A percentile compares a stretch with the other conserved stretches of the same genome.
These are phyloP conservation scores for Microtus montanus DNA, from an alignment of 2,113 vertebrate genomes.

Conservation along the genomic window DNA sequence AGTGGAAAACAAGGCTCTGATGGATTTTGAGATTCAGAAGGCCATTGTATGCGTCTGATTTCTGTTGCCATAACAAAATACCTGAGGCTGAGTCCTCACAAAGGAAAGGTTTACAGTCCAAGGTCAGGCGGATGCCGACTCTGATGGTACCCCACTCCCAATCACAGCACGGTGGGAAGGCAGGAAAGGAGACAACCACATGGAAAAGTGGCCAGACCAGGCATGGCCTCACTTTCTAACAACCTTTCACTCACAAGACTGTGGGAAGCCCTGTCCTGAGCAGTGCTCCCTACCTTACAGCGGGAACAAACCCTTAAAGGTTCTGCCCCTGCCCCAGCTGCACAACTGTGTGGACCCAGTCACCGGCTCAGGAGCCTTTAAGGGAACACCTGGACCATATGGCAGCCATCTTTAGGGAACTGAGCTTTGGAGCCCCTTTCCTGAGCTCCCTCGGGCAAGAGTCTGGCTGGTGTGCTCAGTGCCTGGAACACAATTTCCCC, in stretches of 20 bases:
- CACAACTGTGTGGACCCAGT: not conserved
- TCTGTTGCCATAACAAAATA: constrained; percentile 11
- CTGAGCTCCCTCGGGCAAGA: not conserved
- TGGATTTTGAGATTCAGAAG: constrained; percentile 42
- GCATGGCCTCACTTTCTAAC: not conserved
- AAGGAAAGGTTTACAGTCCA: constrained; percentile 2
- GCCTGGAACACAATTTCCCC: not conserved
- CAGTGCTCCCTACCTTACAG: not conserved
- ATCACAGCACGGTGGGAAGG: not conserved
- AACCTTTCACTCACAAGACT: too few species aligned
- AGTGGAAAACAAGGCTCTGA: constrained; percentile 29
- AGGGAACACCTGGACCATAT: not conserved
- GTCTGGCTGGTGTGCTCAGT: not conserved
- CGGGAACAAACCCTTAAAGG: not conserved
- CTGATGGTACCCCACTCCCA: not conserved
- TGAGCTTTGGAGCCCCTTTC: not conserved
- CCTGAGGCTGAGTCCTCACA: not conserved
- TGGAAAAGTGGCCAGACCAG: not conserved
- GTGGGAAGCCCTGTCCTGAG: not conserved
- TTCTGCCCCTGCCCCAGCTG: not conserved
- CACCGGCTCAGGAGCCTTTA: not conserved
- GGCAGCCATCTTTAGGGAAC: not conserved
- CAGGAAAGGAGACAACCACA: not conserved
- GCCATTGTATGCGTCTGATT: not conserved
- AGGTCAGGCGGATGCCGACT: not conserved